Base-by-base conservation (phyloP, 92 coral and sea anemone species). In the Zoanthus sociatus region DNA sequence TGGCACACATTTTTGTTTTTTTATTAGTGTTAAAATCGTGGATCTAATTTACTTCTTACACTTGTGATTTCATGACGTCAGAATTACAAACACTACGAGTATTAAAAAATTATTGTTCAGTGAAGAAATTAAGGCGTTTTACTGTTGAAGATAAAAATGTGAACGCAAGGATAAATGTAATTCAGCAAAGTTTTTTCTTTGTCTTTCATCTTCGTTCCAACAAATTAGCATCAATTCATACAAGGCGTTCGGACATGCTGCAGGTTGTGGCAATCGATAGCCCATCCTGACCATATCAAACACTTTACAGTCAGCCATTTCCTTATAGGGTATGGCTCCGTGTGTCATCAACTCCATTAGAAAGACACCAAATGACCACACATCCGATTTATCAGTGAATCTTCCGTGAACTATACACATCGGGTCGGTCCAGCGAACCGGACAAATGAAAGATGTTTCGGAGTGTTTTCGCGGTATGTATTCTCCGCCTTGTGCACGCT, bases 231-330 rank as follows among this genome's bases (percentile, higher is more conserved):
- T 81, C 21, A 81, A 46, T 20, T 81, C 85, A 47, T 81, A 81
- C 70, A 81, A 50, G 18, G 61, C 85, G 26, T 20, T 81, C 0
- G 85, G 85, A 13, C 85, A 81, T 4, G 18, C 30, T 0, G 5
- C 14, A 42, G 85, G 85, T 10, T 67, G 50, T 7, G 85, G 85
- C 73, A 81, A 63, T 1, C 85, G 85, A 47, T 81, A 81, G 12
- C 85, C 85, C 12, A 81, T 60, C 61, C 85, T 81, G 20, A 81
- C 85, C 85, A 81, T 81, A 56, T 81, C 85, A 44, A 81, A 81
- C 42, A 81, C 85, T 81, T 81, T 64, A 6, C 58, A 6, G 60
- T 81, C 85, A 18, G 73, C 74, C 85, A 81, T 81, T 44, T 81
- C 85, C n/a, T 47, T 81, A 70, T 81, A 81, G 6, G 85, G 85